Evolutionary conservation across 2,888 invertebrate species (phyloP).

Genomic region (Branchipolynoe longqiensis): DNA sequence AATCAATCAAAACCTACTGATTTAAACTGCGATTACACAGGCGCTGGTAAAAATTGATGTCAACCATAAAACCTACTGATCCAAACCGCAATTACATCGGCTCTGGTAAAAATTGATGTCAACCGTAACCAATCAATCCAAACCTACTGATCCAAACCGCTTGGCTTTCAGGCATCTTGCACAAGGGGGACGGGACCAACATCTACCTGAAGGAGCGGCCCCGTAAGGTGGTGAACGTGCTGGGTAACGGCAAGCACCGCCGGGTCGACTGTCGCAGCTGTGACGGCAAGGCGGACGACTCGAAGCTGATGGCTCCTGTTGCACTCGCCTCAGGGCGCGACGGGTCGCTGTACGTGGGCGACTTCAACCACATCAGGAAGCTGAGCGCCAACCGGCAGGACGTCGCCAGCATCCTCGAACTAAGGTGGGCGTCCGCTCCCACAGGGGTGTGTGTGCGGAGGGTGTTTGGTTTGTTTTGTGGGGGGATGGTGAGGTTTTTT

Average conservation of each 20-base stretch:
- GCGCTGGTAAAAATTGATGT: no score
- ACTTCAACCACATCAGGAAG: conserved; percentile 89
- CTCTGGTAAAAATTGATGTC: no score
- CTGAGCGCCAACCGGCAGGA: conserved; percentile 77
- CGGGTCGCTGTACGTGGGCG: conserved; percentile 97
- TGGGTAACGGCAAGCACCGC: conserved; percentile 89
- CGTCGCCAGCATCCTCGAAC: conserved; percentile 85
- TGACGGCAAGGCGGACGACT: conserved; percentile 85
- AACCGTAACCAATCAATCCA: no score
- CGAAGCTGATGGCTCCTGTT: conserved; percentile 92
- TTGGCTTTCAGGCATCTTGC: conserved; percentile 93
- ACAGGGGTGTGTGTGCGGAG: no score
- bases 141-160: no score
- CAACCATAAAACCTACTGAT: no score
- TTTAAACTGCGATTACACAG: no score
- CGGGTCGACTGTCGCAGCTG: conserved; percentile 90
- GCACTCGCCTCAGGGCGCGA: conserved; percentile 97
- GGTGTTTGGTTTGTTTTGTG: no score
- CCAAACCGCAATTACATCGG: no score
- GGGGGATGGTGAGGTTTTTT: no score
- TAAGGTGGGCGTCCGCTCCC: conserved; percentile 72
- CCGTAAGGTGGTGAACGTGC: conserved; percentile 91
- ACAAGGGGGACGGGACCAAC: conserved; percentile 98
- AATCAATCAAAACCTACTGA: no score
- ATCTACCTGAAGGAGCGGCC: conserved; percentile 95